Evolutionary conservation across 2,113 vertebrate genomes (phyloP), one percentile per base, ranked within the genome.

Genomic region (Paedocypris sp.): DNA sequence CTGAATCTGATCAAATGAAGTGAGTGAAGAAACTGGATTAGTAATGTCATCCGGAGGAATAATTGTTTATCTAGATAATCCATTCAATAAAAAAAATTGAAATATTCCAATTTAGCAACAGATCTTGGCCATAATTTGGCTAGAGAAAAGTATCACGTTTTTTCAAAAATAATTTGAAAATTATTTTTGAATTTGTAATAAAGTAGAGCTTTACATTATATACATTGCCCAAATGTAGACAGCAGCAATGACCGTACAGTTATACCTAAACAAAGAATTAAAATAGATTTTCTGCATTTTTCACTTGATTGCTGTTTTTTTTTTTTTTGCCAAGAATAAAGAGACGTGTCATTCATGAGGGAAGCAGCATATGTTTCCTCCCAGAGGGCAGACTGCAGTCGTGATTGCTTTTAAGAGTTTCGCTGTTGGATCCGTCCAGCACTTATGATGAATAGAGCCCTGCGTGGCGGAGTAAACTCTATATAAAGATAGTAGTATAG

Each of bases 191-290:
- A 12, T 32, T 35, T 60, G 47, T 46, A 35, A 58, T 51, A 11
- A 58, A 72, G 65, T 62, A 47, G 35, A 42, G 45, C 53, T 66
- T 47, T 62, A 41, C 39, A 65, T 62, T 47, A 59, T 66, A 28
- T 33, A 35, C 58, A 46, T 51, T 45, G 26, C 28, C 57, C 43
- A 26, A 33, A 39, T 29, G 56, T 18, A 65, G 50, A 72, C 70
- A 65, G 66, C 53, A 22, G 45, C 61, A 23, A 3, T 52, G 49
- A 38, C 36, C 38, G 43, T 35, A 52, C 51, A 11, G 15, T 22
- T 57, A 33, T 63, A 41, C 45, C 7, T 48, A 51, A 59, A 19
- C 57, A 50, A 47, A 42, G 45, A 71, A 67, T 67, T 71, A 50
- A 42, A 36, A 45, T 47, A 39, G 46, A 61, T 56, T 56, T 50